Conservation (phyloP, 1,140 invertebrate genomes). For the Magallana angulata region DNA sequence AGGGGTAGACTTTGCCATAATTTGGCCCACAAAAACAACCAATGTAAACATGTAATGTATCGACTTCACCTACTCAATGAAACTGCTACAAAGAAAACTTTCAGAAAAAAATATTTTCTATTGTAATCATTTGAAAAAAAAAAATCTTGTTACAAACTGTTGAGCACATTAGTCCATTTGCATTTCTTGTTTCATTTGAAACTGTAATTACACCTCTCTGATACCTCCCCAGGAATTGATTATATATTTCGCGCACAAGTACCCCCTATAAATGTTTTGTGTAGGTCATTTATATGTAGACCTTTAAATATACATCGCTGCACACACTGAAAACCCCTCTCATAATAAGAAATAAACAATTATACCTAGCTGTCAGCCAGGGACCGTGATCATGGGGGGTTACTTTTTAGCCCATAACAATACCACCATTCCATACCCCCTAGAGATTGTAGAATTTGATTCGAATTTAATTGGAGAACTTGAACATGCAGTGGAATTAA, state of each 20-base stretch:
- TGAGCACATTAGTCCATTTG: conserved; percentile 1
- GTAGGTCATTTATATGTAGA: conserved; percentile 36
- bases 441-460: conserved; percentile 31
- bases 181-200: conserved; percentile 16
- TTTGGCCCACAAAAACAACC: background rate
- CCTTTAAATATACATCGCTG: conserved; percentile 31
- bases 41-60: background rate
- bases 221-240: conserved; percentile 22
- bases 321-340: conserved; percentile 21
- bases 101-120: background rate
- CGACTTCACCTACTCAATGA: background rate
- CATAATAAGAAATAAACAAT: conserved; percentile 38
- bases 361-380: conserved; percentile 3
- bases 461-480: conserved; percentile 36
- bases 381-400: conserved; percentile 23
- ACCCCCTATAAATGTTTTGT: conserved; percentile 37
- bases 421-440: conserved; percentile 28
- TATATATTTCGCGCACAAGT: conserved; percentile 24
- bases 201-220: conserved; percentile 13
- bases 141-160: background rate
- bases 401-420: conserved; percentile 22
- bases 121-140: too few species aligned
- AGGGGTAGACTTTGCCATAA: background rate
- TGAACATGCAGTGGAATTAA: conserved; percentile 27
- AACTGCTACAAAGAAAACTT: background rate